Percentiles rank a stretch among this genome's conserved stretches.
Conservation (phyloP, 2,888 invertebrate species). For the Clostera curtula region DNA sequence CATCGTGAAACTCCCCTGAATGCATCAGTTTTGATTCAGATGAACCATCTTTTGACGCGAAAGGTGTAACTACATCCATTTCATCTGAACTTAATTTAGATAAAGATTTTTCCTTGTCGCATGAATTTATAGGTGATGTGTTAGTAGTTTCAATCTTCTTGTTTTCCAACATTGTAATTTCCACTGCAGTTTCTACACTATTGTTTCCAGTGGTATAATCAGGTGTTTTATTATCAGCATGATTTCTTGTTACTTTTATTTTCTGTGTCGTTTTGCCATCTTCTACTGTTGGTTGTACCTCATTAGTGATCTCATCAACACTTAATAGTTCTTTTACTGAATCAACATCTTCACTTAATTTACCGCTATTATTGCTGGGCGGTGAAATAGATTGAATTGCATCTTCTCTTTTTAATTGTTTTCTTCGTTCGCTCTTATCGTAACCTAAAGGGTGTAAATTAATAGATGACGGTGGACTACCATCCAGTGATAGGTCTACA, state of each 20-base stretch:
- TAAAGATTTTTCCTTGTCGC: conserved; percentile 17
- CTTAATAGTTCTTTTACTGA: conserved; percentile 44
- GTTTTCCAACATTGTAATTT: not conserved
- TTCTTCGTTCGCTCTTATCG: conserved; percentile 58
- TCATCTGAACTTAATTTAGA: conserved; percentile 46
- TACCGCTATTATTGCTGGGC: conserved; percentile 62
- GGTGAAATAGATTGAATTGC: conserved; percentile 69
- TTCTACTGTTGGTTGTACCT: conserved; percentile 12
- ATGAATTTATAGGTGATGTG: conserved; percentile 11
- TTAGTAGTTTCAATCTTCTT: conserved; percentile 6
- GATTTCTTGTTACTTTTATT: no score
- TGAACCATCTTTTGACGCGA: conserved; percentile 19
- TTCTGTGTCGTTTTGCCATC: conserved; percentile 5
- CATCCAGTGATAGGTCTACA: conserved; percentile 58
- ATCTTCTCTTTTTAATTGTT: conserved; percentile 65
- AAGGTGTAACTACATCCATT: conserved; percentile 58
- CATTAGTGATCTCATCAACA: conserved; percentile 22
- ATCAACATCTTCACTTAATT: conserved; percentile 61
- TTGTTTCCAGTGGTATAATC: conserved; percentile 3
- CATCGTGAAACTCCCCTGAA: conserved; percentile 73
- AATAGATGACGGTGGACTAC: conserved; percentile 53
- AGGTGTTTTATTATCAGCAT: conserved; percentile 4
- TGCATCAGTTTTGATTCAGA: conserved; percentile 44
- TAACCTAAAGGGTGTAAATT: conserved; percentile 61
- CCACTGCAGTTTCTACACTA: not conserved